Base-by-base conservation (phyloP, 2,888 invertebrate genomes). In the Phortica magna region DNA sequence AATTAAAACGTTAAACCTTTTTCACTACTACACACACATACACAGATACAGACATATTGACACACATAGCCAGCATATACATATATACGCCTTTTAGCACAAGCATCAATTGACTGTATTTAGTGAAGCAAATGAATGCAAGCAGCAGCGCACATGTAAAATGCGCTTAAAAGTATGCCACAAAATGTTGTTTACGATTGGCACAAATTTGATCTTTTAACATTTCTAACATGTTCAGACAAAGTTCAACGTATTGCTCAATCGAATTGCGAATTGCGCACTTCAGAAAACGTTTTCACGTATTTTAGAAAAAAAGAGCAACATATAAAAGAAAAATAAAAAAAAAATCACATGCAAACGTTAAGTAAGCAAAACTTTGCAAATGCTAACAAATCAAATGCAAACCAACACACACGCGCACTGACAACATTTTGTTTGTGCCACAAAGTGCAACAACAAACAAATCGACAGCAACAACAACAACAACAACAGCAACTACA, bases 371-470 rank as follows among this genome's bases (percentile, higher is more conserved):
- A 22, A 59, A 59, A 59, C 14, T n/a, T 55, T 59, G 9, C 57
- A 57, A 57, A 14, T 57, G 59, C 59, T 19, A 59, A 22, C 31
- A 64, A 64, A 64, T 31, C 39, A 64, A 64, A 64, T 31, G 10
- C 12, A 64, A 22, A 64, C 39, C 9, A 9, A 48, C 48, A 48
- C 48, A 48, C 12, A 31, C 64, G 2, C 22, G 14, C 39, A 64
- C 31, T 64, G 64, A 39, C 64, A 64, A 64, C 64, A 64, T 12
- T 64, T 64, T 31, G 64, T 64, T 64, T 14, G 12, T 64, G 64
- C 64, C 64, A 64, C 64, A 64, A 64, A 64, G 64, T 64, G 64
- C 39, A 22, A 31, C 39, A 64, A 64, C 48, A 48, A 48, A 48
- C 48, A 12, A 48, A 14, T 48, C 22, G 14, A 7, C 3, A 19